A percentile compares a stretch with the other conserved stretches of the same genome.
phyloP scores from a whole-genome alignment of 2,113 vertebrate species.

The Sclerurus mexicanus region DNA sequence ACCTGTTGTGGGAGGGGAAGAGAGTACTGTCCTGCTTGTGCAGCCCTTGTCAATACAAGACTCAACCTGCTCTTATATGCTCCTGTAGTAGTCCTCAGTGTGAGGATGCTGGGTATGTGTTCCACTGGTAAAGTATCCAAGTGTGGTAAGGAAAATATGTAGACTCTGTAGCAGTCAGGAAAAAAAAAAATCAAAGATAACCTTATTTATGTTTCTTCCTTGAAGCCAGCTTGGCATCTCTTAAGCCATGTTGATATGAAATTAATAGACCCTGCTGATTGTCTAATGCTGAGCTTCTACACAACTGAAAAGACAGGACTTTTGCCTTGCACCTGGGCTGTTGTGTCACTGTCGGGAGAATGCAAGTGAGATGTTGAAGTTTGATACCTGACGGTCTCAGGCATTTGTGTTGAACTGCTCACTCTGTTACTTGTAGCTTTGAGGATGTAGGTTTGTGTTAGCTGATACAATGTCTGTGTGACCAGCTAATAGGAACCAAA shows the following conservation, averaged over 20 bases:
- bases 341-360: not conserved
- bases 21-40: not conserved
- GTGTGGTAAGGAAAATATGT: not conserved
- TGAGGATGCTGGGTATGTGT: not conserved
- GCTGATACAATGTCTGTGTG: not conserved
- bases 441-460: not conserved
- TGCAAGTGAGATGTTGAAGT: not conserved
- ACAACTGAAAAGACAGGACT: not conserved
- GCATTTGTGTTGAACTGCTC: not conserved
- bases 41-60: not conserved
- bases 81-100: not conserved
- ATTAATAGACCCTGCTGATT: not conserved
- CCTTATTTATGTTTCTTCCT: not conserved
- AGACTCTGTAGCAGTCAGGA: not conserved
- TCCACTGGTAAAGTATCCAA: fast-evolving
- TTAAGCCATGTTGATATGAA: not conserved
- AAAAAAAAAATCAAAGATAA: not conserved
- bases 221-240: not conserved
- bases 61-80: not conserved
- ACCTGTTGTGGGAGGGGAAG: not conserved
- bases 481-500: not conserved
- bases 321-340: not conserved
- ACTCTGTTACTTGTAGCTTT: not conserved
- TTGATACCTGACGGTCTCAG: not conserved
- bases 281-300: not conserved